phyloP scores from a whole-genome alignment of 1,140 invertebrate species.

The Tetragonula clypearis region DNA sequence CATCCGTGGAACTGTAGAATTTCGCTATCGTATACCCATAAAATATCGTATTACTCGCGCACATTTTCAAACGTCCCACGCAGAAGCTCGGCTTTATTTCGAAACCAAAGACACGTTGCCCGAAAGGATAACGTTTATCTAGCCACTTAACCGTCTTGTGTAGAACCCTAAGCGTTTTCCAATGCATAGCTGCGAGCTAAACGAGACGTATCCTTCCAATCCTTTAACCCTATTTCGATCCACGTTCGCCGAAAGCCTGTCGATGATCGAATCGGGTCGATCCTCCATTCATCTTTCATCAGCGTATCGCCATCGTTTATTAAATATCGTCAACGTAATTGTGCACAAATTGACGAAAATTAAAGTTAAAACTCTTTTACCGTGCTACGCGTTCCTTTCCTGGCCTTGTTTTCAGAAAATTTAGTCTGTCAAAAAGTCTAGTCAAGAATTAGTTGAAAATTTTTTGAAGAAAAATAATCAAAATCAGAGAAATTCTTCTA shows the following conservation, averaged over 20 bases:
- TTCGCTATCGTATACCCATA: background rate
- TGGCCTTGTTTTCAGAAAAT: too few species aligned
- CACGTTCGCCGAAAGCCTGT: background rate
- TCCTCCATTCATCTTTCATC: background rate
- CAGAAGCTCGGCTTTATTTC: slow-evolving; percentile 53
- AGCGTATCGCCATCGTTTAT: background rate
- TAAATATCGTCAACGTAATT: background rate
- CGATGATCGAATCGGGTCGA: background rate
- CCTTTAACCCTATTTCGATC: slow-evolving; percentile 23
- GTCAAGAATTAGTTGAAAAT: too few species aligned
- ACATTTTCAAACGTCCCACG: slow-evolving; percentile 52
- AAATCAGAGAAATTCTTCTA: too few species aligned
- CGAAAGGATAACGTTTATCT: slow-evolving; percentile 73
- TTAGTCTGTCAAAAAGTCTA: too few species aligned
- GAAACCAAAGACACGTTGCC: slow-evolving; percentile 56
- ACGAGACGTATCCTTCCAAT: slow-evolving; percentile 44
- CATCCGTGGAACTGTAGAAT: background rate
- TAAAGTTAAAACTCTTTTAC: background rate
- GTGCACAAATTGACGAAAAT: background rate
- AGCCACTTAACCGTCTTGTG: slow-evolving; percentile 67
- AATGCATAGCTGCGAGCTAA: slow-evolving; percentile 65
- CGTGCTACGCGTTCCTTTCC: background rate
- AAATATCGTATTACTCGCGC: slow-evolving; percentile 10
- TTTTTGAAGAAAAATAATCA: too few species aligned
- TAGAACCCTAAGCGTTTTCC: slow-evolving; percentile 75